These are phyloP conservation scores for Probosciger aterrimus DNA, from an alignment of 2,113 vertebrate genomes.

Conservation along the genomic window DNA sequence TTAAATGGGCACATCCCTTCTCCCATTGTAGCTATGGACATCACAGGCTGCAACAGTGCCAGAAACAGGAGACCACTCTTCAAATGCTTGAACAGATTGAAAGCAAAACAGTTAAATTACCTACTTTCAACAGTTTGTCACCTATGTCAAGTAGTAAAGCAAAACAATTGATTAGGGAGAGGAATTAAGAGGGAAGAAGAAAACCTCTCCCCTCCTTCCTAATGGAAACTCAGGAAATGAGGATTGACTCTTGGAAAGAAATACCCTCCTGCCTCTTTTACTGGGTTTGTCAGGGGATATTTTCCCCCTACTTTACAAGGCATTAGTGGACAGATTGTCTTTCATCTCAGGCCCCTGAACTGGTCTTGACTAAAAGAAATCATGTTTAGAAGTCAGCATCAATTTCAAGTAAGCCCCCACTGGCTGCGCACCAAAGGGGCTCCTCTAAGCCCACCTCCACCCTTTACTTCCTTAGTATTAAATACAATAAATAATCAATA, in stretches of 20 bases:
- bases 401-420: background rate
- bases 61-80: background rate
- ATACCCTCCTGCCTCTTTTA: background rate
- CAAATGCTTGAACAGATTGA: background rate
- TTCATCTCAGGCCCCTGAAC: background rate
- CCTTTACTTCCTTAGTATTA: background rate
- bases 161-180: background rate
- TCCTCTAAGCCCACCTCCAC: background rate
- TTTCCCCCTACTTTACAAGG: constrained; percentile 21
- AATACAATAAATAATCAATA: background rate
- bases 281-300: constrained; percentile 17
- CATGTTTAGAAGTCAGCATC: constrained; percentile 50
- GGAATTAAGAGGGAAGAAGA: background rate
- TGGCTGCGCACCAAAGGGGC: background rate
- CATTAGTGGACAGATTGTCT: constrained; percentile 48
- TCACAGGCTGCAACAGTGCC: background rate
- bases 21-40: background rate
- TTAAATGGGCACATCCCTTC: background rate
- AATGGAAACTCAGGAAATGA: constrained; percentile 15
- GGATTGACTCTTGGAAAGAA: background rate
- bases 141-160: background rate
- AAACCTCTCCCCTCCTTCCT: background rate
- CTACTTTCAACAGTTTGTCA: background rate
- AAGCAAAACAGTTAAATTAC: background rate
- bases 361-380: constrained; percentile 5